A percentile compares a stretch with the other conserved stretches of the same genome.
phyloP scores from a whole-genome alignment of 2,888 invertebrate species.

The Caenorhabditis imperialis region DNA sequence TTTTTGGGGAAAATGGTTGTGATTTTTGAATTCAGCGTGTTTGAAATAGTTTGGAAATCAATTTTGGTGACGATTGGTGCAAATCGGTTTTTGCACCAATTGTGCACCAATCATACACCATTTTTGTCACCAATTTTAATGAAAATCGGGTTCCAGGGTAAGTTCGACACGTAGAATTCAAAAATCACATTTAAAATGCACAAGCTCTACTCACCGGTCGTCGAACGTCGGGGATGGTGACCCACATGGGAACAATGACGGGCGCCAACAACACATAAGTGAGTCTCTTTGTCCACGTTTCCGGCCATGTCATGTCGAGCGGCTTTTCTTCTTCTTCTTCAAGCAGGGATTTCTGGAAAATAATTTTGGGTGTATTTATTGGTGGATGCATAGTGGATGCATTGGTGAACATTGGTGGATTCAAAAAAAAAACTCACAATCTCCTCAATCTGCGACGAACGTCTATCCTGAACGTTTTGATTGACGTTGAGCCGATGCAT shows the following conservation, averaged over 20 bases:
- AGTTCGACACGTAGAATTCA: no score
- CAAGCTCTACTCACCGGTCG: slow-evolving; percentile 82
- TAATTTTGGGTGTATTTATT: no score
- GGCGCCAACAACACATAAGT: slow-evolving; percentile 94
- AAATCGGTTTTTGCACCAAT: no score
- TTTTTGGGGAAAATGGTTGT: no score
- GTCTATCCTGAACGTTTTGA: slow-evolving; percentile 46
- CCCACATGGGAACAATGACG: slow-evolving; percentile 94
- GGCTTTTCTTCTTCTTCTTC: slow-evolving; percentile 85
- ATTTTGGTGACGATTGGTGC: no score
- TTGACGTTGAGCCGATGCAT: slow-evolving; percentile 46
- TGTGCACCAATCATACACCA: no score
- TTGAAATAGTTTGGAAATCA: no score
- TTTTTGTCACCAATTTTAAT: no score
- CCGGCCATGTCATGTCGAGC: slow-evolving; percentile 95
- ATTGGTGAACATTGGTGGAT: no score
- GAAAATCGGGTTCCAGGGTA: no score
- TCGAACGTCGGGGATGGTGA: slow-evolving; percentile 94
- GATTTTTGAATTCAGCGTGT: no score
- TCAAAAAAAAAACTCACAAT: slow-evolving; percentile 49
- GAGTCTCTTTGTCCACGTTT: slow-evolving; percentile 87
- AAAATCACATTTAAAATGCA: not conserved
- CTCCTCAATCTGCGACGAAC: slow-evolving; percentile 64
- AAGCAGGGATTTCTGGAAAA: slow-evolving; percentile 72
- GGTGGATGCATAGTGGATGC: no score